phyloP scores from a whole-genome alignment of 2,888 invertebrate species.

The Lycophotia porphyrea region DNA sequence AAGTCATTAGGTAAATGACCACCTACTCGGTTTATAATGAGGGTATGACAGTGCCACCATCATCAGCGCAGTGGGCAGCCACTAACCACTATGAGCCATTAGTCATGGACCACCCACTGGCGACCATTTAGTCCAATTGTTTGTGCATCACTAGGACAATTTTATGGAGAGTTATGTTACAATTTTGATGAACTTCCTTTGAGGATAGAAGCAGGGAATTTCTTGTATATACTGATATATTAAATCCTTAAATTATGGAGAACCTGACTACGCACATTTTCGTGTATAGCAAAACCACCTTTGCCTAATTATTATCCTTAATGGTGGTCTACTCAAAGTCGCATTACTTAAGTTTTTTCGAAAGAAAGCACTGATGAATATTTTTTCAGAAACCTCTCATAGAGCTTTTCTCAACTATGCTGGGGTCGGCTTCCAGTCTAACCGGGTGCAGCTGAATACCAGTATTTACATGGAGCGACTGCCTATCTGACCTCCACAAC shows the following conservation, averaged over 20 bases:
- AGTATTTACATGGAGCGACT: no score
- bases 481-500: no score
- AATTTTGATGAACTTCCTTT: conserved; percentile 14
- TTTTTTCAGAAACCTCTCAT: background rate
- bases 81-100: conserved; percentile 45
- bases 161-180: conserved; percentile 52
- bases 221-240: background rate
- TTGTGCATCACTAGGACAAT: conserved; percentile 68
- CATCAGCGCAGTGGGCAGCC: conserved; percentile 45
- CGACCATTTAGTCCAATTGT: conserved; percentile 70
- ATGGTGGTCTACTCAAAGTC: background rate
- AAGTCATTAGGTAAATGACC: conserved; percentile 42
- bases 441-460: no score
- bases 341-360: background rate
- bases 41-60: conserved; percentile 57
- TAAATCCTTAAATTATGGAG: background rate
- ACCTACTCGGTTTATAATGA: conserved; percentile 57
- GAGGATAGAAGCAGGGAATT: background rate
- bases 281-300: background rate
- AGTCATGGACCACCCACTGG: conserved; percentile 63
- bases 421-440: no score
- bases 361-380: background rate
- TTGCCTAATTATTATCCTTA: background rate
- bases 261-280: background rate
- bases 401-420: no score